phyloP scores from a whole-genome alignment of 2,113 vertebrate genomes.

The Okapia johnstoni region DNA sequence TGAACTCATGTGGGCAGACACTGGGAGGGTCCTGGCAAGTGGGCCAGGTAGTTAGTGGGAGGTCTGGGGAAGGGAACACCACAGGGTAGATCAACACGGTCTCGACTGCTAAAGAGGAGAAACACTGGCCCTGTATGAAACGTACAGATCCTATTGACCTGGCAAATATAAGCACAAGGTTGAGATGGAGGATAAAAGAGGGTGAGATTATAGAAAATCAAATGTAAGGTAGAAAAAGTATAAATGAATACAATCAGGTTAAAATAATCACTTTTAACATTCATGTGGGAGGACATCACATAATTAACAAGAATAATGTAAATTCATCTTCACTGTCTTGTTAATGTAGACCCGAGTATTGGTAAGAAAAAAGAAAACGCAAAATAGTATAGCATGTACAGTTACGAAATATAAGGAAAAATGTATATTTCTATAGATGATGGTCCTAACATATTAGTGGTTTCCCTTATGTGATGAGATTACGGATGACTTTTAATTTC shows the following conservation, averaged over 20 bases:
- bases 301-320: not conserved
- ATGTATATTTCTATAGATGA: not conserved
- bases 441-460: not conserved
- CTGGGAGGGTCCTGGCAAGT: not conserved
- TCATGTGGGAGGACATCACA: not conserved
- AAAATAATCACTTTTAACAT: not conserved
- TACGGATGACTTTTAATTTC: not conserved
- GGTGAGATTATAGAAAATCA: not conserved
- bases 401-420: conserved; percentile 3
- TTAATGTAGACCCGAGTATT: not conserved
- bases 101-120: not conserved
- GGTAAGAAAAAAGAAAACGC: not conserved
- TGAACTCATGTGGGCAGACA: not conserved
- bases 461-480: not conserved
- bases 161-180: not conserved
- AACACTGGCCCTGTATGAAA: not conserved
- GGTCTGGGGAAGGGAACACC: not conserved
- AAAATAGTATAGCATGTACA: not conserved
- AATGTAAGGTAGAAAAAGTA: not conserved
- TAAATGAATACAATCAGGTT: not conserved
- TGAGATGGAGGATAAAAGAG: not conserved
- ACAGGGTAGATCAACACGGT: not conserved
- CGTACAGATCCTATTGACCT: not conserved
- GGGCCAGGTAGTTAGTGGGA: not conserved
- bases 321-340: not conserved